Evolutionary conservation across 2,888 invertebrate genomes (phyloP), one percentile per base, ranked within the genome.

Genomic region (Lithophane leautieri): DNA sequence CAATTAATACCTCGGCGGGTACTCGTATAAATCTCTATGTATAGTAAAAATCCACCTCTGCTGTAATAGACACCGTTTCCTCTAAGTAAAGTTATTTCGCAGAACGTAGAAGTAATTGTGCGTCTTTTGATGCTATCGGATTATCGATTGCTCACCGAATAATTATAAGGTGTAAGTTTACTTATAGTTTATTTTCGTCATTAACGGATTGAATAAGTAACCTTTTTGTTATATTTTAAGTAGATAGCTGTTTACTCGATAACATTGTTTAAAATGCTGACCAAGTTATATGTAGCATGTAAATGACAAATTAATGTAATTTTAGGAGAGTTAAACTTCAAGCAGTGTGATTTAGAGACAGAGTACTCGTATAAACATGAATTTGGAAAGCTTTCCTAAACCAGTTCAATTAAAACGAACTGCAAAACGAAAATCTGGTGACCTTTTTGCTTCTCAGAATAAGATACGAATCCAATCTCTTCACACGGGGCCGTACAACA

Each of bases 1-100:
- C 93, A 94, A 94, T 94, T 94, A 94, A 94, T 94, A 92, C 91
- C 89, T 87, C 81, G 78, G 72, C 79, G 76, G 76, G 79, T 63
- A 82, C 78, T 88, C 78, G 79, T 89, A 86, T 86, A 85, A 86
- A 89, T 88, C 81, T 88, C 78, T 83, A 84, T 82, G 40, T 82
- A 82, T 82, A 80, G 62, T 83, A 78, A 70, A 77, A 80, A 82
- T 78, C 73, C 47, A 67, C 74, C 81, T 78, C 70, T 60, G 70
- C 40, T 70, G 81, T 76, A 75, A 86, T 66, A 58, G 67, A 86
- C 67, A 86, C 83, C 83, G 28, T 83, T 83, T 86, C 83, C 83
- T 82, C 40, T 50, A 58, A 85, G 47, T 62, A 40, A 56, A 62
- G 42, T 69, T 65, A 72, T 70, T 82, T 86, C 73, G 22, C 65